Evolutionary conservation across 2,797 vertebrate genomes (phyloP).

Genomic region (Channa striata): DNA sequence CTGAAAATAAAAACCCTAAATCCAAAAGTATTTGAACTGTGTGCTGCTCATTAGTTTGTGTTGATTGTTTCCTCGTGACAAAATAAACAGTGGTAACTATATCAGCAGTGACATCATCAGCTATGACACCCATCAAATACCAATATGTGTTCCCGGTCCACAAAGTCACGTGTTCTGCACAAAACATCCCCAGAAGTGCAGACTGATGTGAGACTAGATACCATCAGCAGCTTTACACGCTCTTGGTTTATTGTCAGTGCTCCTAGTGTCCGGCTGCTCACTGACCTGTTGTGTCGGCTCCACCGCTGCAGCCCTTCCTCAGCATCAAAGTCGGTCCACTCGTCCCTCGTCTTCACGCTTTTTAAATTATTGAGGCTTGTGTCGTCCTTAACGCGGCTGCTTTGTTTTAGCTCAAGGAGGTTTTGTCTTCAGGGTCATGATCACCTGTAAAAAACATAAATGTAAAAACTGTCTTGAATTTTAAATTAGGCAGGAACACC

Average conservation of each 20-base stretch:
- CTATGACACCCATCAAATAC: no score
- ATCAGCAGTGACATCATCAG: no score
- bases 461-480: conserved; percentile 10
- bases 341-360: background rate
- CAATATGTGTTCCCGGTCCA: no score
- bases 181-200: no score
- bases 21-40: no score
- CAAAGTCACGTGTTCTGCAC: no score
- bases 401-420: conserved; percentile 13
- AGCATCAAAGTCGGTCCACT: background rate
- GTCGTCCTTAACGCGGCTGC: conserved; percentile 10
- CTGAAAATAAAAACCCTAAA: no score
- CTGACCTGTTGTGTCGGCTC: background rate
- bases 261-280: background rate
- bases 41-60: no score
- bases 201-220: no score
- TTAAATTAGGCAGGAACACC: background rate
- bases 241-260: background rate
- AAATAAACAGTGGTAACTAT: no score
- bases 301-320: background rate
- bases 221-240: no score
- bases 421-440: background rate
- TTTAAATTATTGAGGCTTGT: conserved; percentile 4
- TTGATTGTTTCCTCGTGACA: no score
- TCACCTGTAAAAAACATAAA: conserved; percentile 15